Base-by-base conservation (phyloP, 2,797 vertebrate species). In the Odontamblyopus lacepedii region DNA sequence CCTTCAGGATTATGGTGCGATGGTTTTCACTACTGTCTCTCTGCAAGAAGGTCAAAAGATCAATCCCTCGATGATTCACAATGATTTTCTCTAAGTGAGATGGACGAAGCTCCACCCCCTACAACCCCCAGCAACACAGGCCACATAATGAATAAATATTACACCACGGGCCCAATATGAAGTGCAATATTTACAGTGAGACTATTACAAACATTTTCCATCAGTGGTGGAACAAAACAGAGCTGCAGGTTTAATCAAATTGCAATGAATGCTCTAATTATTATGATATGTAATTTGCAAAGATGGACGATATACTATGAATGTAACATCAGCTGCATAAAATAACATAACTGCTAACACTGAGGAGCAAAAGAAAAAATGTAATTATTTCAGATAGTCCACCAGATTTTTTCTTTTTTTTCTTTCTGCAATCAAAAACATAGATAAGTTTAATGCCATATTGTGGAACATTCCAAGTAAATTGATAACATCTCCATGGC, bases 31-130 rank as follows among this genome's bases (percentile, higher is more conserved):
- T 7, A 18, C 60, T 0, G 32, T 41, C 32, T 60, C 57, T 38
- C 62, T 13, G 9, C 63, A 44, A 44, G 19, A 44, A 64, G 63
- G 63, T 64, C 63, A 44, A 44, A 64, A 13, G 62, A 44, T 64
- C 62, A 64, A 64, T 44, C 62, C 62, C 35, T 44, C n/a, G 9
- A 26, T 26, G 35, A 64, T 44, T 26, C 44, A 64, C 38, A 44
- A 48, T 61, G 38, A 64, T 41, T 63, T 7, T 63, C 19, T 26
- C n/a, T 6, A 0, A 27, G 15, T 11, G 32, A 32, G 62, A n/a
- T 23, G 19, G 35, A n/a, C 5, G 13, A 44, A 44, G 38, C 38
- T 64, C n/a, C 11, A 8, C 18, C 3, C 62, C 5, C 6, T 2
- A 8, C 9, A 13, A 12, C 16, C 5, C 61, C 19, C 12, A 63